Conservation (phyloP, 2,797 vertebrate species). For the Xiphorhynchus erythropygius region DNA sequence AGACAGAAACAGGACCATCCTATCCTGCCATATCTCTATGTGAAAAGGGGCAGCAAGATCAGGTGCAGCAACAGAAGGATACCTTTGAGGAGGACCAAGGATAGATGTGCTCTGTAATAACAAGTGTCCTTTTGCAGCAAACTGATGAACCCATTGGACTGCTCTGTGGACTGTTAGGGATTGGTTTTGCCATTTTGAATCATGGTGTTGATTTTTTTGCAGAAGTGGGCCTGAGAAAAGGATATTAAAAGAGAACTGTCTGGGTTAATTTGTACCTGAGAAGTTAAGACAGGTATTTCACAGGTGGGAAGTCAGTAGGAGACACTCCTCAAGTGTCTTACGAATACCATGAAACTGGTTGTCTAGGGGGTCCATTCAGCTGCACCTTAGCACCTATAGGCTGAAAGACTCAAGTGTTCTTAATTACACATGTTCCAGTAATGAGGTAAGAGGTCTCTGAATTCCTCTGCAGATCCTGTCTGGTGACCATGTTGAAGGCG, state of each 20-base stretch:
- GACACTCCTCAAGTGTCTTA: background rate
- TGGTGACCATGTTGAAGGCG: constrained; percentile 51
- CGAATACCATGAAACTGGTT: background rate
- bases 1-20: background rate
- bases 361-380: background rate
- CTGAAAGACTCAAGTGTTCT: background rate
- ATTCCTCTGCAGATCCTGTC: constrained; percentile 71
- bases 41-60: background rate
- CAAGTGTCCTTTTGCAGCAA: background rate
- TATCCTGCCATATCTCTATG: background rate
- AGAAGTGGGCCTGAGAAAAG: background rate
- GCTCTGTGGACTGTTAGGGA: background rate
- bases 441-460: background rate
- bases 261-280: background rate
- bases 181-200: background rate
- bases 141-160: background rate
- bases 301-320: background rate
- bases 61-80: background rate
- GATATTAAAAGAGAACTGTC: background rate
- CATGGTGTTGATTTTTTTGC: background rate
- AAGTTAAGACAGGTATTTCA: background rate
- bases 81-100: background rate
- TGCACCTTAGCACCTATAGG: background rate
- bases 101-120: background rate
- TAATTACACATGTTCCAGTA: background rate